A percentile compares a stretch with the other conserved stretches of the same genome.
phyloP scores from a whole-genome alignment of 2,113 vertebrate genomes.

The Siniperca knerii region DNA sequence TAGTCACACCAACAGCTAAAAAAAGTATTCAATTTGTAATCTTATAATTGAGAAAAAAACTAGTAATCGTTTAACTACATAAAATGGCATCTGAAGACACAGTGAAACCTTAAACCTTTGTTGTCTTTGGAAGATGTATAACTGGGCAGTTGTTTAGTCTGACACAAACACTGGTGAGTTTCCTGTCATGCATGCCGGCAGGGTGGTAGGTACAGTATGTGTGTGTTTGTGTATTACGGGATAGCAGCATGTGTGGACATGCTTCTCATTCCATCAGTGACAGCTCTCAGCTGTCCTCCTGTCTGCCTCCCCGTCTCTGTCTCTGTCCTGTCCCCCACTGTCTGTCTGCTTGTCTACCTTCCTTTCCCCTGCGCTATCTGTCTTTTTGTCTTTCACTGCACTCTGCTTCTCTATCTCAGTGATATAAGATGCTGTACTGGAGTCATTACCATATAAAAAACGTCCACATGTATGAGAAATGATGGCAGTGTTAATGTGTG shows the following conservation, averaged over 20 bases:
- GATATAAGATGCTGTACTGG: neutral
- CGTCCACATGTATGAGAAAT: conserved; percentile 11
- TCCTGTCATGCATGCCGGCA: conserved; percentile 7
- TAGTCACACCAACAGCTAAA: neutral
- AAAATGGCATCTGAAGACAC: neutral
- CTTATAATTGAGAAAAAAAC: too few species aligned
- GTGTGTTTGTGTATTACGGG: neutral
- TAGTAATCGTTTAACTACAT: neutral
- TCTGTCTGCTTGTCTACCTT: neutral
- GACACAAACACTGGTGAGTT: neutral
- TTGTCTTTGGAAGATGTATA: neutral
- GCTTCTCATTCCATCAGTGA: conserved; percentile 67
- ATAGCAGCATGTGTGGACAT: conserved; percentile 55
- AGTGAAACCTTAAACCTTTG: conserved; percentile 11
- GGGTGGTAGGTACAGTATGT: neutral
- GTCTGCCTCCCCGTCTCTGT: conserved; percentile 47
- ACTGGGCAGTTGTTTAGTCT: conserved; percentile 6
- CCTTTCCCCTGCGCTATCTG: too few species aligned
- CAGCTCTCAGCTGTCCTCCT: conserved; percentile 72
- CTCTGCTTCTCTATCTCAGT: neutral
- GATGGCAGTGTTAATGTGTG: conserved; percentile 11
- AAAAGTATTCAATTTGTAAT: neutral
- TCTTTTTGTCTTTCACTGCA: neutral
- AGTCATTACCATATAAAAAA: neutral
- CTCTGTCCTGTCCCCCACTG: conserved; percentile 9